Base-by-base conservation (phyloP, 2,113 vertebrate genomes). In the Pseudopipra pipra region DNA sequence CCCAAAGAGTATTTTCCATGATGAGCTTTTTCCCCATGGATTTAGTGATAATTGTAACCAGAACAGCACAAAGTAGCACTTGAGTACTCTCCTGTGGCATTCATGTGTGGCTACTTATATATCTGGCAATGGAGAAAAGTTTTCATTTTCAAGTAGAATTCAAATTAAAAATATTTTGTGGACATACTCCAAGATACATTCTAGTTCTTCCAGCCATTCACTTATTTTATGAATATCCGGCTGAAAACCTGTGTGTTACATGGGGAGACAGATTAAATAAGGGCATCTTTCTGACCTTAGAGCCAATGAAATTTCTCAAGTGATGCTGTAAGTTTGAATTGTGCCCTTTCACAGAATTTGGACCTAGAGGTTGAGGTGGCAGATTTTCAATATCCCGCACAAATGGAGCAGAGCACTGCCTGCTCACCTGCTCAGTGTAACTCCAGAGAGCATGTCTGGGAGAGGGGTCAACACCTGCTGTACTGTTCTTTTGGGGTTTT, bases 331-430 rank as follows among this genome's bases (percentile, higher is more conserved):
- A 66, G 10, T 72, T 89, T 0, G 0, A 35, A 10, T 2, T 54
- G 67, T 62, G 33, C 49, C n/a, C 90, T 77, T 55, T 37, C 14
- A 28, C 27, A 15, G 72, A 56, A n/a, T n/a, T 58, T 73, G 55
- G 27, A 59, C 61, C 54, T 43, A 18, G n/a, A 74, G n/a, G 13
- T 77, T 80, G 66, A 16, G 67, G 2, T 58, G 54, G 11, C 33
- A 77, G 9, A 55, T 44, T 37, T 43, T 52, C 37, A 59, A 30
- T 25, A 5, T 52, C 70, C 18, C 0, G 0, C 61, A 28, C 41
- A 72, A 75, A 17, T 0, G 0, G 37, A 51, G 39, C 56, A 55
- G 52, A 43, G n/a, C 8, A 0, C 49, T 44, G 23, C 56, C 31
- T 49, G 62, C 58, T 83, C 41, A 35, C 56, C 31, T 49, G 62